Conservation (phyloP, 2,113 vertebrate genomes). For the Perca fluviatilis region DNA sequence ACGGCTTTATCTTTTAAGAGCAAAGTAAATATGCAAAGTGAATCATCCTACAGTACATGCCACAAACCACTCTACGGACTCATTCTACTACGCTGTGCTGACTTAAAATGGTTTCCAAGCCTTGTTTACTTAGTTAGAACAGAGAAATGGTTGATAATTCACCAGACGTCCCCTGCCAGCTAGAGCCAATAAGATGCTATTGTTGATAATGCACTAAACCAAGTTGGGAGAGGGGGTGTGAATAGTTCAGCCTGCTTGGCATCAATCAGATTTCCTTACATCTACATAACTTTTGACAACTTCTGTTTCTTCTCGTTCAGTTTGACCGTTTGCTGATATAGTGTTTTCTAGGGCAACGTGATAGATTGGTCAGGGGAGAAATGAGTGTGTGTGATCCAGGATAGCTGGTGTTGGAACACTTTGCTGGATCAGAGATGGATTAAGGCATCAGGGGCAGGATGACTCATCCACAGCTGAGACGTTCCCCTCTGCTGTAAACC, state of each 20-base stretch:
- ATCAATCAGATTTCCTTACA: not conserved
- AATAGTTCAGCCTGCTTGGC: not conserved
- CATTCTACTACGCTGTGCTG: not conserved
- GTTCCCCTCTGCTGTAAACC: constrained; percentile 37
- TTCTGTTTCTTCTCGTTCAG: not conserved
- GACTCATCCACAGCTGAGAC: constrained; percentile 64
- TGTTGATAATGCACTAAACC: not conserved
- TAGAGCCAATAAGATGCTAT: too few relatives aligned
- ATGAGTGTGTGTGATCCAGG: not conserved
- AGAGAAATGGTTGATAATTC: constrained; percentile 9
- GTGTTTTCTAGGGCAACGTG: not conserved
- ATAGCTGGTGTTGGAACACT: not conserved
- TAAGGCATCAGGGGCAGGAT: constrained; percentile 58
- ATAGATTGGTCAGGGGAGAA: not conserved
- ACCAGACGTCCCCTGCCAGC: not conserved
- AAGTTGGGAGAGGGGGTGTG: not conserved
- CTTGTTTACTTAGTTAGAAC: not conserved
- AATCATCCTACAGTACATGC: constrained; percentile 13
- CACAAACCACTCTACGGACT: not conserved
- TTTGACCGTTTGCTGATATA: not conserved
- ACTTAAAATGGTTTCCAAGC: not conserved
- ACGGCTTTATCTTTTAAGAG: not conserved
- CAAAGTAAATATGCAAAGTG: constrained; percentile 10
- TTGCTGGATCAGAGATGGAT: constrained; percentile 47
- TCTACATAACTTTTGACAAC: not conserved